Evolutionary conservation across 2,113 vertebrate species (phyloP).

Genomic region (Lycaon pictus): DNA sequence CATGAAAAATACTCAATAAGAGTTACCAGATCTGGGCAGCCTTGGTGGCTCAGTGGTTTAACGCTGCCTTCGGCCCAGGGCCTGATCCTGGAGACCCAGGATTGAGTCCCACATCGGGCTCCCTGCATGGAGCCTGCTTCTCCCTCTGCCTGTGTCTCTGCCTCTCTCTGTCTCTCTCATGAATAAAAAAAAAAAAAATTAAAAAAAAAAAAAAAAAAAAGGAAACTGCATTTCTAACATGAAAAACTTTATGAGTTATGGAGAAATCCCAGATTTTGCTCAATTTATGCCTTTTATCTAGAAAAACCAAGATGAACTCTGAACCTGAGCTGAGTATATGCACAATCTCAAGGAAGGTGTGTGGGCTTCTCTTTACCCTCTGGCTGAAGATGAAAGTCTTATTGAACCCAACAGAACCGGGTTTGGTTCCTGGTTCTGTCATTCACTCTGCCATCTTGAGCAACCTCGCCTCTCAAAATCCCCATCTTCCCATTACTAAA

Average conservation of each 20-base stretch:
- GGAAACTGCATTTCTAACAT: no score
- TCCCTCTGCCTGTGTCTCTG: no score
- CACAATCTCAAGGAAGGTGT: not conserved
- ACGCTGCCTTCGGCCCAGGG: no score
- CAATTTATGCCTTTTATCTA: not conserved
- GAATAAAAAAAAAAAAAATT: no score
- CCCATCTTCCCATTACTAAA: not conserved
- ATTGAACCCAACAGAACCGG: fast-evolving
- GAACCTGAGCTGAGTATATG: not conserved
- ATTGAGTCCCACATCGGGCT: no score
- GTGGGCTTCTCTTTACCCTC: not conserved
- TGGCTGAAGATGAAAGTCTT: not conserved
- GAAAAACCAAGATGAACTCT: not conserved
- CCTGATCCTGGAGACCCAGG: no score
- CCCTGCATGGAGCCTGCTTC: no score
- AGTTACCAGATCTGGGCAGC: not conserved
- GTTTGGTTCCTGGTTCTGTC: not conserved
- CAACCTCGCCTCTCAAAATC: not conserved
- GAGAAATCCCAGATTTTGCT: not conserved
- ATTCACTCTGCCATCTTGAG: not conserved
- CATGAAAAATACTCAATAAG: not conserved
- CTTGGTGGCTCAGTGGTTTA: no score
- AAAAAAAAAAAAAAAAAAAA: no score
- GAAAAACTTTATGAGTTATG: not conserved
- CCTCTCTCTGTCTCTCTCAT: no score